These are phyloP conservation scores for Agapostemon virescens DNA, from an alignment of 2,888 invertebrate species.

Conservation along the genomic window DNA sequence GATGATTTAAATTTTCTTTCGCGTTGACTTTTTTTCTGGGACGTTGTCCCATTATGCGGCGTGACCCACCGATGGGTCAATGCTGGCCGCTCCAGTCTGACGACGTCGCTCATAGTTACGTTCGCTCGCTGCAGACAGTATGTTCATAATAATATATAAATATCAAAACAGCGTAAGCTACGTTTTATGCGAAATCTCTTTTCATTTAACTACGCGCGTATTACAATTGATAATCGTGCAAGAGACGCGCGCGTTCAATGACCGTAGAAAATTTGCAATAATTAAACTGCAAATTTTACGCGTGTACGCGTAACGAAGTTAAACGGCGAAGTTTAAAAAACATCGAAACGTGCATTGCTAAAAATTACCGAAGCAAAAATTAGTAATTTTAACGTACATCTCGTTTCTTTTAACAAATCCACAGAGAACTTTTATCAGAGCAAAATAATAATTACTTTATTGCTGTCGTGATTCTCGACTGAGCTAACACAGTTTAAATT, in stretches of 20 bases:
- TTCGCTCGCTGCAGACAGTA: neutral
- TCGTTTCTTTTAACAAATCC: no score
- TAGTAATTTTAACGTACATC: no score
- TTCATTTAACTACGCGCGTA: neutral
- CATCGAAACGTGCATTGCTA: no score
- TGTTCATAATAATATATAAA: neutral
- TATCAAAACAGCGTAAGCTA: neutral
- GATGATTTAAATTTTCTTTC: neutral
- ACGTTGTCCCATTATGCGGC: constrained; percentile 7
- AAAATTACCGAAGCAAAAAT: no score
- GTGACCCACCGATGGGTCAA: constrained; percentile 4
- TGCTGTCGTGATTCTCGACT: no score
- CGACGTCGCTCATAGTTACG: neutral
- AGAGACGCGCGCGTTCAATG: neutral
- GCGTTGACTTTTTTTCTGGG: neutral
- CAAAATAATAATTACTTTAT: no score
- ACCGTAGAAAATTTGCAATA: neutral
- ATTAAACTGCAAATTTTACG: neutral
- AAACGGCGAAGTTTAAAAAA: neutral
- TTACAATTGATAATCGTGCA: neutral
- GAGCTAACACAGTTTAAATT: no score
- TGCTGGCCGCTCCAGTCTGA: neutral
- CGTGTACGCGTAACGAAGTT: neutral
- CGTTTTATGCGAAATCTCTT: neutral
- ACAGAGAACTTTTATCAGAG: no score